These are phyloP conservation scores for Peromyscus aztecus DNA, from an alignment of 2,797 vertebrate genomes.

Conservation along the genomic window DNA sequence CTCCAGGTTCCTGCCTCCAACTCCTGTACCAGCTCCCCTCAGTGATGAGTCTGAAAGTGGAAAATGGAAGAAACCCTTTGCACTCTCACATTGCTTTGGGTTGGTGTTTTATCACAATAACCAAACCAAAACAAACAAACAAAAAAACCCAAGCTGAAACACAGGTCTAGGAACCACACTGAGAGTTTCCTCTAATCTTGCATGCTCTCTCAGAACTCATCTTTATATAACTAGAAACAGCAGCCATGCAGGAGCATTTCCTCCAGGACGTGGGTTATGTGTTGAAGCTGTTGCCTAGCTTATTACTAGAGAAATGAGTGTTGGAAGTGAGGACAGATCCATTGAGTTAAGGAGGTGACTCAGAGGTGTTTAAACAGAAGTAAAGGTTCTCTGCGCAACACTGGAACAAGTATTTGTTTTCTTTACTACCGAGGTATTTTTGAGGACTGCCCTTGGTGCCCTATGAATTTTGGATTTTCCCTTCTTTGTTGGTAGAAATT, in stretches of 20 bases:
- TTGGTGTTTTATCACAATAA: neutral
- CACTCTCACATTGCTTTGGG: neutral
- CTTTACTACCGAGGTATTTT: neutral
- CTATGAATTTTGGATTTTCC: neutral
- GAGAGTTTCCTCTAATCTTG: neutral
- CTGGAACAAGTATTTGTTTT: neutral
- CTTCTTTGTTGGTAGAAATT: neutral
- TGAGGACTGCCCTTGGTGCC: neutral
- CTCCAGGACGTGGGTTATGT: neutral
- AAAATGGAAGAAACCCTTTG: too few species aligned
- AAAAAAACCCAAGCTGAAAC: neutral
- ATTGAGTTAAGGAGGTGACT: neutral
- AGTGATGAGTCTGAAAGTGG: neutral
- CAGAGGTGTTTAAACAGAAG: neutral
- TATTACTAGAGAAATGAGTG: neutral
- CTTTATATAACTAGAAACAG: neutral
- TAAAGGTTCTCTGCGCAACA: neutral
- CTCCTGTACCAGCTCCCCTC: neutral
- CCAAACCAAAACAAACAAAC: too few species aligned
- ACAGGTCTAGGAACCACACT: neutral
- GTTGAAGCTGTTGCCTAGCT: neutral
- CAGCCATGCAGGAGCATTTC: neutral
- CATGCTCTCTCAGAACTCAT: neutral
- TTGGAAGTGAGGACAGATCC: neutral
- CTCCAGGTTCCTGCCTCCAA: neutral